These are phyloP conservation scores for Eucera pruinosa DNA, from an alignment of 2,888 invertebrate species.

Conservation along the genomic window DNA sequence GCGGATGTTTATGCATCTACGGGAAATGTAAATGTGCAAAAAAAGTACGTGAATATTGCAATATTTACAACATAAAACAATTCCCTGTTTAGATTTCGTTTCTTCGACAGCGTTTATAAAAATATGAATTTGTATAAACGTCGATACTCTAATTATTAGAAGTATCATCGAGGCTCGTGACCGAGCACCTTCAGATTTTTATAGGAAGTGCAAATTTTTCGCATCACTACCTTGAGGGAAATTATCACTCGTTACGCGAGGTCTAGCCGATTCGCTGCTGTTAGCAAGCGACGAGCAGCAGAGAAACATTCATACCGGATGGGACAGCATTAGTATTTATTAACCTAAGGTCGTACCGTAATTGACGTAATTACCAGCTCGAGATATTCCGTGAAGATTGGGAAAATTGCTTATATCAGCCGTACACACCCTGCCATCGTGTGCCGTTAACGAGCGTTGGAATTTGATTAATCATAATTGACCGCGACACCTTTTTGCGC, in stretches of 20 bases:
- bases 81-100: no score
- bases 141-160: no score
- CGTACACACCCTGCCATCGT: neutral
- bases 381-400: slow-evolving; percentile 71
- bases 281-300: slow-evolving; percentile 37
- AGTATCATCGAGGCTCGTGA: no score
- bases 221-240: slow-evolving; percentile 52
- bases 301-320: slow-evolving; percentile 65
- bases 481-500: neutral
- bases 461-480: slow-evolving; percentile 23
- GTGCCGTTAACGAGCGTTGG: neutral
- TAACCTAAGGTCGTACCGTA: slow-evolving; percentile 77
- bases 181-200: slow-evolving; percentile 19
- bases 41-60: no score
- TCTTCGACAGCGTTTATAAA: no score
- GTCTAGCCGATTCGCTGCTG: slow-evolving; percentile 15
- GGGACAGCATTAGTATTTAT: slow-evolving; percentile 75
- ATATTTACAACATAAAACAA: no score
- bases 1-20: no score
- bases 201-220: slow-evolving; percentile 45
- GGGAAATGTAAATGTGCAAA: no score
- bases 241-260: slow-evolving; percentile 47
- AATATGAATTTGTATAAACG: no score
- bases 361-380: slow-evolving; percentile 78
- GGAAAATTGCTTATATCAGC: slow-evolving; percentile 72